Conservation (phyloP, 2,113 vertebrate species). For the Panthera leo region DNA sequence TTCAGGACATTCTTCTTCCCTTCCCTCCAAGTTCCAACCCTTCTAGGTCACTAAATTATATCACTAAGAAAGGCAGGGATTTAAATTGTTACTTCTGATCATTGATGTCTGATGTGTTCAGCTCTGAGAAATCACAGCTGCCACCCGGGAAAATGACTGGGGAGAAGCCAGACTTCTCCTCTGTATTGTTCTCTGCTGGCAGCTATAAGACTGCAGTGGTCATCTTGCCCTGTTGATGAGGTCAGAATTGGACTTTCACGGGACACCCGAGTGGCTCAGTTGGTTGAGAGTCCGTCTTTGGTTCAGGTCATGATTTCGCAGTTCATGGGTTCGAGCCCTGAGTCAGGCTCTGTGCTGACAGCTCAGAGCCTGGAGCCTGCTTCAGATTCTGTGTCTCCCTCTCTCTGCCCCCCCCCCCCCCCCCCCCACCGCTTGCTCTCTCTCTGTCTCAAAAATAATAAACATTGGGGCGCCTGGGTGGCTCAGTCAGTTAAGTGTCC, state of each 20-base stretch:
- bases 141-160: neutral
- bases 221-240: neutral
- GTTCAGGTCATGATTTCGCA: too few species aligned
- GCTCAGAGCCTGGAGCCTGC: too few species aligned
- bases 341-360: too few species aligned
- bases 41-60: neutral
- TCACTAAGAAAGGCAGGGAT: neutral
- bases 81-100: neutral
- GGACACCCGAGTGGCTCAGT: too few species aligned
- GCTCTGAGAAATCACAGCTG: conserved; percentile 6
- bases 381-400: too few species aligned
- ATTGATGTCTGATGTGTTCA: neutral
- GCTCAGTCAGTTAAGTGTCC: too few species aligned
- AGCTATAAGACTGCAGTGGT: neutral
- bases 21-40: neutral
- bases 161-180: neutral
- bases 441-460: too few species aligned
- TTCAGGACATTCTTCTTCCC: neutral
- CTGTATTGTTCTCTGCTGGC: neutral
- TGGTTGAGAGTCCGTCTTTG: too few species aligned
- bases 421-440: too few species aligned
- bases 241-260: neutral
- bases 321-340: too few species aligned
- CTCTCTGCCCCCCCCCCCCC: too few species aligned
- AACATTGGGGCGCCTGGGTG: too few species aligned